phyloP scores from a whole-genome alignment of 2,113 vertebrate genomes.

The Aegypius monachus region DNA sequence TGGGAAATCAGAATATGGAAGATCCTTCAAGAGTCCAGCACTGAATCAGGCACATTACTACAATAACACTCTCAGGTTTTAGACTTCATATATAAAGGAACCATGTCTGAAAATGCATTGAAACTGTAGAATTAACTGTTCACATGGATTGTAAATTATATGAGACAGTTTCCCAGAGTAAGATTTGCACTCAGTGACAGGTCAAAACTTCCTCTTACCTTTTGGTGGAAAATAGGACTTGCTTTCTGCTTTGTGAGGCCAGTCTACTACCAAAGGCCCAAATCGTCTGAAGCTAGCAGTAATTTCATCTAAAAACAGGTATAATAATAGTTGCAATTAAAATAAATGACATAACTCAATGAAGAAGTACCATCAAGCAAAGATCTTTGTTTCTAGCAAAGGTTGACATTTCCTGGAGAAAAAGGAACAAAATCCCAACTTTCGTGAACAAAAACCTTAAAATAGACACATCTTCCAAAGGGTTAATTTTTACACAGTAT shows the following conservation, averaged over 20 bases:
- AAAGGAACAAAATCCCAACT: not conserved
- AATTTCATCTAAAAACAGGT: constrained; percentile 86
- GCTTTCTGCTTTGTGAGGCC: constrained; percentile 99
- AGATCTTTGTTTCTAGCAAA: not conserved
- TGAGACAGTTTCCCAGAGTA: not conserved
- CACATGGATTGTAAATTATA: not conserved
- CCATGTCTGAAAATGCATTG: not conserved
- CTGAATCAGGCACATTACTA: not conserved
- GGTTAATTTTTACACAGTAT: not conserved
- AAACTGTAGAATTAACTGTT: not conserved
- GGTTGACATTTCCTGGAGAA: not conserved
- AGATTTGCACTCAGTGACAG: not conserved
- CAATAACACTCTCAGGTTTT: not conserved
- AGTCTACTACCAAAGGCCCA: constrained; percentile 96
- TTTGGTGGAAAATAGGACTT: constrained; percentile 98
- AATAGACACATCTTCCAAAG: not conserved
- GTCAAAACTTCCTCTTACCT: constrained; percentile 76
- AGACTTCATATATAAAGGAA: not conserved
- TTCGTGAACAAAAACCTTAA: not conserved
- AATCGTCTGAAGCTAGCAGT: constrained; percentile 97
- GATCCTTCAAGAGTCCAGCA: not conserved
- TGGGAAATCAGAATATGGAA: not conserved
- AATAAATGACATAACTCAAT: not conserved
- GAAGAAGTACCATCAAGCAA: not conserved
- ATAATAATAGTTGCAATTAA: not conserved